Evolutionary conservation across 2,113 vertebrate genomes (phyloP).

Genomic region (Leptosomus discolor): DNA sequence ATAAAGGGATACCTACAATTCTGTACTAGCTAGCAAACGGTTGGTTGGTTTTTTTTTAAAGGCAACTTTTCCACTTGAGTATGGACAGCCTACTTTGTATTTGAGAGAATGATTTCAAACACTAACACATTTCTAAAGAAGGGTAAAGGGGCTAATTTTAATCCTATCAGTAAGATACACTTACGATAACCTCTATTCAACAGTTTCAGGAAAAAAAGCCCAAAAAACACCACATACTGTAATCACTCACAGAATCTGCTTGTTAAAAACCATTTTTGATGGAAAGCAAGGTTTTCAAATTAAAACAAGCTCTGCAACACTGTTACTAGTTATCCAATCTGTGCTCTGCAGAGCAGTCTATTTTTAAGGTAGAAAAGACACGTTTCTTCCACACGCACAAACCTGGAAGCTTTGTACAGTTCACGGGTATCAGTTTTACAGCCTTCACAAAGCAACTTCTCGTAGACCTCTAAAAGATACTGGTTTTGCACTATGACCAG

Average conservation of each 20-base stretch:
- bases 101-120: not conserved
- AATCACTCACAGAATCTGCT: not conserved
- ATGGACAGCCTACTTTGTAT: not conserved
- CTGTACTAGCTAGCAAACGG: not conserved
- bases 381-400: constrained; percentile 7
- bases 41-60: not conserved
- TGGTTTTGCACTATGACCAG: not conserved
- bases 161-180: not conserved
- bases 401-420: not conserved
- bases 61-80: not conserved
- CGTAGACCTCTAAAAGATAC: not conserved
- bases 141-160: not conserved
- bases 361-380: constrained; percentile 48
- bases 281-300: constrained; percentile 38
- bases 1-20: not conserved
- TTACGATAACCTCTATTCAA: not conserved
- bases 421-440: not conserved
- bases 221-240: not conserved
- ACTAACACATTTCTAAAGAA: not conserved
- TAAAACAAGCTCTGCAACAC: constrained; percentile 27
- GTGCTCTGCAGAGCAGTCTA: constrained; percentile 46
- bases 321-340: constrained; percentile 40
- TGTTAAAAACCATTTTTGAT: not conserved
- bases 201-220: not conserved
- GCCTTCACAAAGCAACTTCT: not conserved